Evolutionary conservation across 2,888 invertebrate species (phyloP), one percentile per base, ranked within the genome.

Genomic region (Rotaria macrura): DNA sequence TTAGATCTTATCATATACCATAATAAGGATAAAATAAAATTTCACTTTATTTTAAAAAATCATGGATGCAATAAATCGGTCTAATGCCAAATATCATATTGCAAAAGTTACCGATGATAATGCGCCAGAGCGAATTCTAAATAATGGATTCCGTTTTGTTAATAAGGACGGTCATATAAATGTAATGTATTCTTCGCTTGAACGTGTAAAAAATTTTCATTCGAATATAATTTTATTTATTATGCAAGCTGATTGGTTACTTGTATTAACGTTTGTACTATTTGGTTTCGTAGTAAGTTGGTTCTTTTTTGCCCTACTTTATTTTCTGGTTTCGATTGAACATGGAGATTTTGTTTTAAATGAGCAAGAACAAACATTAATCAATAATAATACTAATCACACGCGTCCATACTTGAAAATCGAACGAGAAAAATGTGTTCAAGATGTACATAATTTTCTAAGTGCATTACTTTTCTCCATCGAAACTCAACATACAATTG

Each of bases 401-500:
- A 65, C 34, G 38, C 65, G 65, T 6, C 7, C 7, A 34, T 29
- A 38, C 38, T 34, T 14, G 1, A 29, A 54, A 34, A 65, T 7
- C 6, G 79, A 43, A 43, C 43, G 43, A 79, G 79, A 79, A 79
- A 79, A 40, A 43, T 79, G 79, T n/a, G 79, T 79, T n/a, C 43
- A 79, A 43, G 43, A 79, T 43, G 79, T 79, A n/a, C 79, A 43
- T 43, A 79, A 79, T 43, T 79, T 79, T 79, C n/a, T 79, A 43
- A 79, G 40, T 43, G 79, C 79, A 89, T 95, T 97, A 91, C 93
- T 97, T 55, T 97, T 96, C 92, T 96, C 96, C 87, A 94, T 97
- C 49, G 97, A 97, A 92, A 97, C 96, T 5, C 97, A 97, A 91
- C 96, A 96, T 91, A 97, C 97, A 17, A 97, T 97, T 88, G 96